Base-by-base conservation (phyloP, 2,113 vertebrate genomes). In the Hydropotes inermis region DNA sequence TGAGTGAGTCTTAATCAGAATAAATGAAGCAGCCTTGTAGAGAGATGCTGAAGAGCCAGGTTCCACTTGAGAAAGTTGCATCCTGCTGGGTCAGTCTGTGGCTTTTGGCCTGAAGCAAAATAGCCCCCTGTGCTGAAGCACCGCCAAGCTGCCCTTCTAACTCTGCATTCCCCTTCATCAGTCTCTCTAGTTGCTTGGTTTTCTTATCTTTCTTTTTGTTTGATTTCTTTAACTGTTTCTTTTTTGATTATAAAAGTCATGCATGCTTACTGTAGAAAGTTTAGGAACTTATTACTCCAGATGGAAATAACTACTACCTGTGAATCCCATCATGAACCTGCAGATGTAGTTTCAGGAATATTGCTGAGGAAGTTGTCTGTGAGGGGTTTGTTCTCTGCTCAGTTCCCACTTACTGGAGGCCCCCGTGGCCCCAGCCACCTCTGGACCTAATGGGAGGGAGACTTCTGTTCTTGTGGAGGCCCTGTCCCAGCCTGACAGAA, bases 1-100 rank as follows among this genome's bases (percentile, higher is more conserved):
- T 92, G 89, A 91, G 57, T 84, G 96, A 85, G 50, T 97, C 61
- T 97, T 96, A 98, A 94, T 98, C 86, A 94, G 89, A 94, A 91
- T 95, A 97, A 92, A 94, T 74, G 78, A 95, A 94, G 52, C 79
- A 76, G 5, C 79, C 23, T 95, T 92, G 54, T 55, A 74, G 79
- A 74, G 52, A 93, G 79, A 87, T 58, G 70, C 87, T 83, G 58
- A 87, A 90, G 92, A 97, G 81, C 93, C 78, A 52, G 54, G 57
- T 83, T 95, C 92, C 78, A 82, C 89, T 97, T 98, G 55, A 95
- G 88, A 87, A 93, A 89, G 93, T 19, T 86, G 87, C 85, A 43
- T 94, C 96, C 97, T 96, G 91, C 95, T 92, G 95, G 94, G 97
- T 79, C 87, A 92, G 96, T 92, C 88, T 96, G 82, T 81, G 58